Conservation (phyloP, 2,888 invertebrate genomes). For the Stenodema calcarata region DNA sequence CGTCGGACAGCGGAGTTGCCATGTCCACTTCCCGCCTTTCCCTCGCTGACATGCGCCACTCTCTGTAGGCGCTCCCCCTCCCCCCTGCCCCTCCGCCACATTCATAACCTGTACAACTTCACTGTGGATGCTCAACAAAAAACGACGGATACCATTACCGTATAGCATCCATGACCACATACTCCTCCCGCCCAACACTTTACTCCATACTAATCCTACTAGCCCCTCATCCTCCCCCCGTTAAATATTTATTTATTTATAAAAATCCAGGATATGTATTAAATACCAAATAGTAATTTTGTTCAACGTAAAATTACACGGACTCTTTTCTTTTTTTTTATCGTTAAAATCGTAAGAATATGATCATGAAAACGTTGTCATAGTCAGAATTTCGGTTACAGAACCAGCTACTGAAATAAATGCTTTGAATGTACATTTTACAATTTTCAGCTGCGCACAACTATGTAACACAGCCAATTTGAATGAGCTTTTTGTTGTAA, state of each 20-base stretch:
- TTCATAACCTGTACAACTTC: background rate
- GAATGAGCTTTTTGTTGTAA: background rate
- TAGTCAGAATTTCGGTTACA: background rate
- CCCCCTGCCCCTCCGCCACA: background rate
- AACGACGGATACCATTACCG: background rate
- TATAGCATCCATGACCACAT: background rate
- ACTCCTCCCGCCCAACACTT: background rate
- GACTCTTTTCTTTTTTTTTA: background rate
- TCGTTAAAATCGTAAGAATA: background rate
- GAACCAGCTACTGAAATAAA: background rate
- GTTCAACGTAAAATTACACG: background rate
- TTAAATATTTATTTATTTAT: background rate
- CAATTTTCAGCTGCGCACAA: background rate
- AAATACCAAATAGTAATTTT: background rate
- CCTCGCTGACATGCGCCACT: constrained; percentile 61
- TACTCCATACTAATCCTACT: constrained; percentile 7
- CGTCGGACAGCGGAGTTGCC: constrained; percentile 76
- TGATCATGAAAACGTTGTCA: background rate
- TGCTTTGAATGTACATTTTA: background rate
- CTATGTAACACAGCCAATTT: background rate
- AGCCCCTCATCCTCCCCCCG: background rate
- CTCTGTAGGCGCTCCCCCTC: constrained; percentile 42
- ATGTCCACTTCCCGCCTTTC: constrained; percentile 73
- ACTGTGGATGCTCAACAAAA: background rate
- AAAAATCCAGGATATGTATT: background rate